Base-by-base conservation (phyloP, 2,113 vertebrate species). In the Drymodes brunneopygia region DNA sequence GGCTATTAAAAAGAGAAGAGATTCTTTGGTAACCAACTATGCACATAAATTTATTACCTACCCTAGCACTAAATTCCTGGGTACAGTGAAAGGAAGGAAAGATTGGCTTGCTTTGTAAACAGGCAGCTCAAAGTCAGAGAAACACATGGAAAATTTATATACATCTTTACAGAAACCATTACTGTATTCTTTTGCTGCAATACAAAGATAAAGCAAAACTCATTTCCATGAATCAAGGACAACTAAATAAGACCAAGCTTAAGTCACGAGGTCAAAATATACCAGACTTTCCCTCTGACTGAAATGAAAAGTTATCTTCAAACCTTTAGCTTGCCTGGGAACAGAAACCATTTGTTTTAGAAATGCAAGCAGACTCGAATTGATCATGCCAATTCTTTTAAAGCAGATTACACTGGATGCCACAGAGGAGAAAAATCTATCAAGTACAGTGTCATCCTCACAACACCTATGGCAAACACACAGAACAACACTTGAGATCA, bases 251-350 rank as follows among this genome's bases (percentile, higher is more conserved):
- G 74, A 95, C 21, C 78, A 86, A 69, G 72, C 80, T 93, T 12
- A 95, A 97, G 94, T 91, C 89, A 60, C 19, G 50, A 95, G 96
- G 96, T 97, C 97, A 98, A 97, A 97, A 95, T 72, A 91, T 72
- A 90, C 95, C 91, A 86, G 88, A 86, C 33, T 53, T 96, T 86
- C 75, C 94, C 79, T 94, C 95, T 97, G 96, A 97, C 97, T 92
- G 88, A 97, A 96, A 94, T 88, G 96, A 97, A 94, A 97, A 94
- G 82, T 96, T 97, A 96, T 94, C 90, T 91, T 94, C 94, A 94
- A 97, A 94, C 89, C 88, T 97, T 96, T 85, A 95, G 96, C 91
- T 95, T 91, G 88, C 95, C 88, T 36, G 80, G 96, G 81, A 93
- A 97, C 56, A 95, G 81, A 94, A 88, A 88, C 88, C 94, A 94